A percentile compares a stretch with the other conserved stretches of the same genome.
These are phyloP conservation scores for Gobionotothen gibberifrons DNA, from an alignment of 2,797 vertebrate genomes.

Conservation along the genomic window DNA sequence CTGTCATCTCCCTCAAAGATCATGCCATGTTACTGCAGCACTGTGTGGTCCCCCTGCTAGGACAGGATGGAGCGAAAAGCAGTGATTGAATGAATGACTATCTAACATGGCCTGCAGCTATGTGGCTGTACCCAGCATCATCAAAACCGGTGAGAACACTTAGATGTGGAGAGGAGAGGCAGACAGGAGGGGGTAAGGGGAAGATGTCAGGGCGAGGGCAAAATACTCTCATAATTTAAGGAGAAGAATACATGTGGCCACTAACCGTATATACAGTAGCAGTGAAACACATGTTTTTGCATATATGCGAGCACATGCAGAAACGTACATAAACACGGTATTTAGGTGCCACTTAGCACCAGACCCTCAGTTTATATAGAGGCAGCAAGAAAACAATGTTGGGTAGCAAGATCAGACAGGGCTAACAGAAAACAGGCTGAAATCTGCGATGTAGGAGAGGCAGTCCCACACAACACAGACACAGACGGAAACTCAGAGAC, in stretches of 20 bases:
- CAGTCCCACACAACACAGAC: slow-evolving; percentile 64
- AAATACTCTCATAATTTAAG: slow-evolving; percentile 37
- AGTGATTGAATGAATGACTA: slow-evolving; percentile 68
- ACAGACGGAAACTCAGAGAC: slow-evolving; percentile 52
- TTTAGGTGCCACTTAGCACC: slow-evolving; percentile 57
- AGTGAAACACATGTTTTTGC: slow-evolving; percentile 18
- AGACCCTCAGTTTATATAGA: slow-evolving; percentile 54
- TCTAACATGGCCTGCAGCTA: slow-evolving; percentile 66
- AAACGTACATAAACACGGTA: slow-evolving; percentile 24
- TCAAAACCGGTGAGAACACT: slow-evolving; percentile 74
- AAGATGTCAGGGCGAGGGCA: slow-evolving; percentile 30
- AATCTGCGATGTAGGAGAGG: slow-evolving; percentile 68
- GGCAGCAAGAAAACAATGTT: slow-evolving; percentile 56
- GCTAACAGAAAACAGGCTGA: slow-evolving; percentile 76
- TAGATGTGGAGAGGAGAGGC: slow-evolving; percentile 75
- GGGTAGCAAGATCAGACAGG: slow-evolving; percentile 62
- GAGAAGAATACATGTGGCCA: slow-evolving; percentile 32
- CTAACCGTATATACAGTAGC: slow-evolving; percentile 39
- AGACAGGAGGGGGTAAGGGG: slow-evolving; percentile 20
- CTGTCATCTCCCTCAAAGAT: slow-evolving; percentile 67
- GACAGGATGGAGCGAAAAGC: slow-evolving; percentile 62
- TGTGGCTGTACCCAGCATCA: slow-evolving; percentile 71
- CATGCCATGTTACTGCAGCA: slow-evolving; percentile 53
- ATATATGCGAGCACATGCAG: slow-evolving; percentile 30
- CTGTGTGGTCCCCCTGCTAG: slow-evolving; percentile 72